phyloP scores from a whole-genome alignment of 2,797 vertebrate genomes.

The Chaunax sp. region DNA sequence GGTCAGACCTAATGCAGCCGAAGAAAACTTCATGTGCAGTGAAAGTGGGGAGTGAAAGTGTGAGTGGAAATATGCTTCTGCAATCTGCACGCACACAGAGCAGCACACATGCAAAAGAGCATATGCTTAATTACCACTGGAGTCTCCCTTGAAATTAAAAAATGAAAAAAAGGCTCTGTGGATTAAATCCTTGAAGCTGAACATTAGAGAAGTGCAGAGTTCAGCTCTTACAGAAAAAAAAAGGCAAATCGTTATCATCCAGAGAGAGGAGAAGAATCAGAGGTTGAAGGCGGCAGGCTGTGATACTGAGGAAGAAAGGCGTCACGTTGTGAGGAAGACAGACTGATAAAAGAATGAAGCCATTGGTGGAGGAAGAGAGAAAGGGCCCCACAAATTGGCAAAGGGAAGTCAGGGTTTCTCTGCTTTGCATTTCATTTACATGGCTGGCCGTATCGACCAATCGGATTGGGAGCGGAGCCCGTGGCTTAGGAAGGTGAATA shows the following conservation, averaged over 20 bases:
- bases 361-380: conserved; percentile 61
- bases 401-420: conserved; percentile 78
- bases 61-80: conserved; percentile 74
- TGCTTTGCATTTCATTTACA: conserved; percentile 94
- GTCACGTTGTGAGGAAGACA: conserved; percentile 65
- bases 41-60: too few species aligned
- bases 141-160: conserved; percentile 72
- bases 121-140: conserved; percentile 69
- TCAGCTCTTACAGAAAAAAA: conserved; percentile 70
- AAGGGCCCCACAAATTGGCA: conserved; percentile 75
- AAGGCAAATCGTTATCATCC: conserved; percentile 69
- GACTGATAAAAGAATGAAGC: conserved; percentile 71
- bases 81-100: conserved; percentile 28
- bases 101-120: conserved; percentile 45
- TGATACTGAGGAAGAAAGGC: conserved; percentile 66
- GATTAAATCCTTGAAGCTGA: conserved; percentile 72
- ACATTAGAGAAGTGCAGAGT: conserved; percentile 78
- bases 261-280: conserved; percentile 49
- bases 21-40: conserved; percentile 4
- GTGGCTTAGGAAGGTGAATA: conserved; percentile 83
- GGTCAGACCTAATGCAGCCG: not conserved
- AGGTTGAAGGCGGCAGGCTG: conserved; percentile 61
- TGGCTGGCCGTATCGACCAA: conserved; percentile 90
- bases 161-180: conserved; percentile 43
- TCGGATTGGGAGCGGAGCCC: conserved; percentile 83